phyloP scores from a whole-genome alignment of 2,888 invertebrate genomes.

The Alsophila aescularia region DNA sequence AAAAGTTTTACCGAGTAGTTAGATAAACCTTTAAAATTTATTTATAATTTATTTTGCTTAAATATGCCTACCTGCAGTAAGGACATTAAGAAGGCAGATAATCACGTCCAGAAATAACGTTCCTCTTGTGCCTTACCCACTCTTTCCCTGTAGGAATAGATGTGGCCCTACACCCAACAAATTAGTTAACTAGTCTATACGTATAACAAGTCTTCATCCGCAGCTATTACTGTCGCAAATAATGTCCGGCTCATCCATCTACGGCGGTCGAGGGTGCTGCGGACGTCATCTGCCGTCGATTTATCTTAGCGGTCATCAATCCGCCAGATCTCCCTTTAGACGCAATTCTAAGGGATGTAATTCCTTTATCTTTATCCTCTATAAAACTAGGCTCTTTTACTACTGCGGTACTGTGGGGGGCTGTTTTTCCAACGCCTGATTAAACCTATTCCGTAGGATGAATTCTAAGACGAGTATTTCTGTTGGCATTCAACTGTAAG shows the following conservation, averaged over 20 bases:
- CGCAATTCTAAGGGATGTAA: slow-evolving; percentile 33
- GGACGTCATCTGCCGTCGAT: slow-evolving; percentile 37
- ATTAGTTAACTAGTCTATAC: background rate
- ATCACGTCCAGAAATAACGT: too few relatives aligned
- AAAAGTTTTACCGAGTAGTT: too few relatives aligned
- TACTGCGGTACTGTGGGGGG: slow-evolving; percentile 5
- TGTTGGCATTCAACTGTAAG: too few relatives aligned
- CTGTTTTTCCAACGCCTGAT: background rate
- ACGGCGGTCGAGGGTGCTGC: slow-evolving; percentile 5
- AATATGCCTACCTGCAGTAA: too few relatives aligned
- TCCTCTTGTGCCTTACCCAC: too few relatives aligned
- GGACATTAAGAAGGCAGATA: too few relatives aligned
- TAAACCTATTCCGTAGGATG: background rate
- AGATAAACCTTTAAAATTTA: too few relatives aligned
- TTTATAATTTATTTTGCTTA: too few relatives aligned
- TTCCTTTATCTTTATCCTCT: slow-evolving; percentile 39
- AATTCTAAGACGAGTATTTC: background rate
- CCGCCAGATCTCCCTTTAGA: slow-evolving; percentile 31
- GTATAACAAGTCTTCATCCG: background rate
- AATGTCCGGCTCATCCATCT: slow-evolving; percentile 19
- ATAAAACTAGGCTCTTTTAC: slow-evolving; percentile 36
- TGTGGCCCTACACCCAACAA: background rate
- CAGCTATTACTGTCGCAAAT: slow-evolving; percentile 10
- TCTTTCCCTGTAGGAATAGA: background rate
- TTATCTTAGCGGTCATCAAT: slow-evolving; percentile 40